Percentiles rank a stretch among this genome's conserved stretches.
These are phyloP conservation scores for Mimumesa dahlbomi DNA, from an alignment of 2,888 invertebrate genomes.

Conservation along the genomic window DNA sequence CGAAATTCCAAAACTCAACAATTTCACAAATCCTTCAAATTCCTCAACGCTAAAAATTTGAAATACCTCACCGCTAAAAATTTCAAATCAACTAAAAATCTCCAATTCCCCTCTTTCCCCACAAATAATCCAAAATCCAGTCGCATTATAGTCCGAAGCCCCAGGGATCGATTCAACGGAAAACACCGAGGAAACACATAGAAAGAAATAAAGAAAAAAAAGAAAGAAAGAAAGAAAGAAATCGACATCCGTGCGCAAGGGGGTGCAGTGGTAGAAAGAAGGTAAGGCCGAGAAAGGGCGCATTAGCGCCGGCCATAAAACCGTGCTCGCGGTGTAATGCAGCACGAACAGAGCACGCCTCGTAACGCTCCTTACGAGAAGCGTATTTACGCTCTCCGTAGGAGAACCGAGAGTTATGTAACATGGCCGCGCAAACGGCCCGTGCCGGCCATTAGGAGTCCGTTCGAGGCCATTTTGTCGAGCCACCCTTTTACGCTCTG, in stretches of 20 bases:
- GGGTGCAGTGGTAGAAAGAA: slow-evolving; percentile 61
- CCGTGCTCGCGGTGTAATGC: slow-evolving; percentile 64
- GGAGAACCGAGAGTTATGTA: slow-evolving; percentile 60
- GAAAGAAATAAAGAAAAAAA: background rate
- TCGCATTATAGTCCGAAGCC: too few species aligned
- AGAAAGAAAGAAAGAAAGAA: background rate
- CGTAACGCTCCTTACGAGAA: slow-evolving; percentile 49
- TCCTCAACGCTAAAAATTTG: too few species aligned
- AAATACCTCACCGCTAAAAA: too few species aligned
- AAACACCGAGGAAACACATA: background rate
- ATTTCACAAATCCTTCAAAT: too few species aligned
- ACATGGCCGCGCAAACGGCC: slow-evolving; percentile 54
- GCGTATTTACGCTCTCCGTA: slow-evolving; percentile 53
- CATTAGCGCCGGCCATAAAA: slow-evolving; percentile 75
- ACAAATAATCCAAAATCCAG: too few species aligned
- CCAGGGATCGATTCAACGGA: background rate
- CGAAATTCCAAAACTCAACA: too few species aligned
- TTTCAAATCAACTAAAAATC: too few species aligned
- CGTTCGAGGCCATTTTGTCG: slow-evolving; percentile 51
- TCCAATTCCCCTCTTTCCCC: too few species aligned
- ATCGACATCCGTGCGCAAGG: slow-evolving; percentile 7
- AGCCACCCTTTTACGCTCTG: slow-evolving; percentile 37
- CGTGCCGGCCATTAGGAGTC: slow-evolving; percentile 53
- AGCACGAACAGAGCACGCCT: slow-evolving; percentile 40
- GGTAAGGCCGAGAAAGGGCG: slow-evolving; percentile 68